These are phyloP conservation scores for Deroplatys truncata DNA, from an alignment of 2,888 invertebrate genomes.

Conservation along the genomic window DNA sequence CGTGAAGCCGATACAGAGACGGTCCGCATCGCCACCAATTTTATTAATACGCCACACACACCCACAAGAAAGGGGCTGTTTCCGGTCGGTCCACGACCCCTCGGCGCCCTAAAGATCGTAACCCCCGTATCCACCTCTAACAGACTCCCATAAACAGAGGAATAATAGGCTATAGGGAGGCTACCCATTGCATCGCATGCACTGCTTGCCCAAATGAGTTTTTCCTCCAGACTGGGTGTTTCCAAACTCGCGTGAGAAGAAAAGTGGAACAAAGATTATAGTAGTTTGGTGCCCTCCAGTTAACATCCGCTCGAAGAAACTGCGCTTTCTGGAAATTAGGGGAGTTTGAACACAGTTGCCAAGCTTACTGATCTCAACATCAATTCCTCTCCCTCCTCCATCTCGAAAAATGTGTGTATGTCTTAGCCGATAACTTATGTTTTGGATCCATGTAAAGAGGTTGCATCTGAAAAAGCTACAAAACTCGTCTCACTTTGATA, in stretches of 20 bases:
- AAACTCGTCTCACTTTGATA: too few species aligned
- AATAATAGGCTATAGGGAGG: background rate
- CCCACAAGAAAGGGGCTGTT: background rate
- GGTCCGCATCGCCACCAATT: background rate
- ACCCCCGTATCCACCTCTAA: slow-evolving; percentile 1
- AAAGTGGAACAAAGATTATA: background rate
- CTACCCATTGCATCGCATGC: background rate
- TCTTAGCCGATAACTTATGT: too few species aligned
- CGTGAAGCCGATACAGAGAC: background rate
- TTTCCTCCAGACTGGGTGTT: background rate
- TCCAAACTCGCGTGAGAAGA: background rate
- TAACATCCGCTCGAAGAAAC: too few species aligned
- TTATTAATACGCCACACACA: too few species aligned
- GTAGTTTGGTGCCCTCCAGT: background rate
- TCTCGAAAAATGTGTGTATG: too few species aligned
- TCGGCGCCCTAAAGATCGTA: background rate
- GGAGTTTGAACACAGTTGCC: background rate
- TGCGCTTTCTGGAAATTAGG: background rate
- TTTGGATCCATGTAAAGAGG: too few species aligned
- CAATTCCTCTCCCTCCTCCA: too few species aligned
- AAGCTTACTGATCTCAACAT: background rate
- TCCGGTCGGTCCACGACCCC: background rate
- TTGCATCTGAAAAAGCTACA: too few species aligned
- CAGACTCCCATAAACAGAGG: slow-evolving; percentile 6
- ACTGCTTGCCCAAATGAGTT: background rate